Base-by-base conservation (phyloP, 2,113 vertebrate genomes). In the Carassius carassius region DNA sequence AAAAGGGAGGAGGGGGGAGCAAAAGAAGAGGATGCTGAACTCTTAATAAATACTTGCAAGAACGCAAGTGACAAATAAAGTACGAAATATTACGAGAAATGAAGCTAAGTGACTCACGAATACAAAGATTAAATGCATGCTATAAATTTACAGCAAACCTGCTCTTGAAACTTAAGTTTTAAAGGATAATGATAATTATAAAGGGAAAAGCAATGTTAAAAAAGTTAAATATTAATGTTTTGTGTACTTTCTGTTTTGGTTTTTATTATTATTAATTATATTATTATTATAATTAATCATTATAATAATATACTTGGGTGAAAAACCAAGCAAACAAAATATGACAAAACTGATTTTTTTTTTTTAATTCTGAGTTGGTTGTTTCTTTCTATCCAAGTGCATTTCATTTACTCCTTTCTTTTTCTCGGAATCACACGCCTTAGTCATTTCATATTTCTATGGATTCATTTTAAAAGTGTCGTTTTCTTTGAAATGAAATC, bases 61-160 rank as follows among this genome's bases (percentile, higher is more conserved):
- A 86, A 62, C 73, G 82, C 78, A 60, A 89, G 86, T 70, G 32
- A 41, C 41, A 41, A 87, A 32, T 41, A 25, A 89, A 92, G 92
- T 86, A 91, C 86, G 89, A 92, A 90, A 92, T 91, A 92, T 89
- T 90, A 89, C 88, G 86, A 91, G 91, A 94, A 77, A 75, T 49
- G 90, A 93, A 92, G 90, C 90, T 91, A 91, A 91, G 92, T 92
- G 92, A 94, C 92, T 95, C 91, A 92, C 89, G 90, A 90, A 90
- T 92, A 93, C 93, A 93, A 89, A 93, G 93, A 94, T 92, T 91
- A 93, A 95, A 91, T 94, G 94, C 94, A 95, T 95, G 94, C 93
- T 94, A 94, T 92, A 91, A 92, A 94, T 93, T 93, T 93, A 92
- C 93, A 93, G 93, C 91, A 91, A 92, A 92, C 91, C 92, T 95